Conservation (phyloP, 1,140 invertebrate species). For the Saccostrea cuccullata region DNA sequence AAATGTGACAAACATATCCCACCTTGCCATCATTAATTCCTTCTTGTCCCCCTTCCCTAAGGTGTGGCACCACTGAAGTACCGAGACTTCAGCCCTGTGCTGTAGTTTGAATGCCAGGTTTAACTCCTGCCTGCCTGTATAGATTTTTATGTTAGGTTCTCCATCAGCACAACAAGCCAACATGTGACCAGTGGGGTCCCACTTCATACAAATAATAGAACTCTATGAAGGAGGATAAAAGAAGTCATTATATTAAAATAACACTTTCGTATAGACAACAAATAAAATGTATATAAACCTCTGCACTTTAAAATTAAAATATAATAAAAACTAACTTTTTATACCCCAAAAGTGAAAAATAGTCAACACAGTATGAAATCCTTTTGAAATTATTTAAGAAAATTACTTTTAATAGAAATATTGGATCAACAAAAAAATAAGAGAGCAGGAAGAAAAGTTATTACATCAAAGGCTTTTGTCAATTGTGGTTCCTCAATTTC, state of each 20-base stretch:
- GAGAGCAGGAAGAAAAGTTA: neutral
- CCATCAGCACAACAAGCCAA: conserved; percentile 80
- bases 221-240: conserved; percentile 68
- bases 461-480: conserved; percentile 80
- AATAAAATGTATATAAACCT: too few species aligned
- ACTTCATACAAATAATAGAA: conserved; percentile 78
- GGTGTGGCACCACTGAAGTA: conserved; percentile 69
- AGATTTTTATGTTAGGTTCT: conserved; percentile 79
- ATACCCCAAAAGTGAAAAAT: too few species aligned
- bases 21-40: conserved; percentile 74
- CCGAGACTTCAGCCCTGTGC: conserved; percentile 61
- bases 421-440: neutral
- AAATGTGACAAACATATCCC: neutral
- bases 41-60: conserved; percentile 70
- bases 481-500: conserved; percentile 76
- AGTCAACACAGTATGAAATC: neutral
- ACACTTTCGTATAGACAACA: too few species aligned
- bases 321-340: too few species aligned
- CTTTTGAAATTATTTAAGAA: neutral
- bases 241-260: too few species aligned
- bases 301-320: too few species aligned
- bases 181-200: conserved; percentile 81
- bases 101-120: conserved; percentile 57
- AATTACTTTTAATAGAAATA: too few species aligned
- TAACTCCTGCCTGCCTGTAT: conserved; percentile 75